phyloP scores from a whole-genome alignment of 1,140 invertebrate species.

The Trinorchestia longiramus region DNA sequence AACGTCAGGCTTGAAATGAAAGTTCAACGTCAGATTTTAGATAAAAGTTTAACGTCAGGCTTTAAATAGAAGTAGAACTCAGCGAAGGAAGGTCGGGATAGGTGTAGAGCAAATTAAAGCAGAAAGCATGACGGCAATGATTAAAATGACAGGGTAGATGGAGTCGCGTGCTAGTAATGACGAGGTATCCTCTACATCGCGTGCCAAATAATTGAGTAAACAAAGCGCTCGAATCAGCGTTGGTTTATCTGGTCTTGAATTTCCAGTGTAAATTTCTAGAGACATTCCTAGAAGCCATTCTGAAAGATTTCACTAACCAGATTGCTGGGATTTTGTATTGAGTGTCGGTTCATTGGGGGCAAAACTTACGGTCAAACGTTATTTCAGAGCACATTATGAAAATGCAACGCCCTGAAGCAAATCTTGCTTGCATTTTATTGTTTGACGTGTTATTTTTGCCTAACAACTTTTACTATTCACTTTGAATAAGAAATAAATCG shows the following conservation, averaged over 20 bases:
- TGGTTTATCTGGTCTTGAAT: conserved; percentile 8
- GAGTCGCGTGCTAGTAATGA: background rate
- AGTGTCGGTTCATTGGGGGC: background rate
- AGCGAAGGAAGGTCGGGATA: background rate
- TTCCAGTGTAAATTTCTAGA: background rate
- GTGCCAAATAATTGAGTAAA: conserved; percentile 47
- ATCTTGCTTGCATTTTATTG: background rate
- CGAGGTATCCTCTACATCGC: background rate
- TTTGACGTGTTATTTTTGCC: background rate
- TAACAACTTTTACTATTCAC: background rate
- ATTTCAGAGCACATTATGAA: background rate
- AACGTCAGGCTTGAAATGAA: no score
- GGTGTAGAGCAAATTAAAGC: background rate
- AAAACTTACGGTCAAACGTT: background rate
- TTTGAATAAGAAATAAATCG: background rate
- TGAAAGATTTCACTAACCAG: background rate
- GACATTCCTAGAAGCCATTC: background rate
- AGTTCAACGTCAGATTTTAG: no score
- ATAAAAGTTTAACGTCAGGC: no score
- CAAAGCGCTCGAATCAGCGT: background rate
- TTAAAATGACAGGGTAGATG: background rate
- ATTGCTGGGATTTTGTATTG: background rate
- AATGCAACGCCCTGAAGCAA: background rate
- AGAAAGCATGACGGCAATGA: background rate
- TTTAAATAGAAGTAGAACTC: background rate